These are phyloP conservation scores for Channa striata DNA, from an alignment of 2,797 vertebrate species.

Conservation along the genomic window DNA sequence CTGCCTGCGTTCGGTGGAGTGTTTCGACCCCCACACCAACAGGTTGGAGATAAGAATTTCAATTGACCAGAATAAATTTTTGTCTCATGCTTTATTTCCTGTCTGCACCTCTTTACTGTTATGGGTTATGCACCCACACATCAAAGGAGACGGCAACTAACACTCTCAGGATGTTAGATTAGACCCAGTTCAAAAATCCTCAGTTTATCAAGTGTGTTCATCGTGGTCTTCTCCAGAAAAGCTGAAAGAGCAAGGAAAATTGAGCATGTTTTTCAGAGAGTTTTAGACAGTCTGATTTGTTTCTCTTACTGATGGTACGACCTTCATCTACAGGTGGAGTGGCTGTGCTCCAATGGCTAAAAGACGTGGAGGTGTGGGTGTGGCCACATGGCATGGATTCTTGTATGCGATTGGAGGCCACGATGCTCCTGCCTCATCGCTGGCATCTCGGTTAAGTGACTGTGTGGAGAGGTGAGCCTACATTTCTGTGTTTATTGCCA, in stretches of 20 bases:
- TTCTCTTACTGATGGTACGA: background rate
- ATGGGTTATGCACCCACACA: slow-evolving; percentile 49
- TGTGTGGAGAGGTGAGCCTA: slow-evolving; percentile 94
- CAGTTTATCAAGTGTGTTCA: slow-evolving; percentile 28
- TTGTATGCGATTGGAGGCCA: slow-evolving; percentile 98
- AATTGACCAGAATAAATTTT: slow-evolving; percentile 47
- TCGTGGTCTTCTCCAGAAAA: slow-evolving; percentile 13
- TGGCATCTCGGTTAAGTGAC: slow-evolving; percentile 94
- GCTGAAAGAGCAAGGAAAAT: background rate
- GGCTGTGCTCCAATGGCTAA: slow-evolving; percentile 96
- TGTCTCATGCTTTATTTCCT: slow-evolving; percentile 47
- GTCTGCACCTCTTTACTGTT: slow-evolving; percentile 25
- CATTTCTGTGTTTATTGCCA: too few species aligned
- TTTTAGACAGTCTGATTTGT: background rate
- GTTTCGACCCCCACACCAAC: slow-evolving; percentile 98
- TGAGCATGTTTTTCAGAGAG: background rate
- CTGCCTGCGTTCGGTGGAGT: slow-evolving; percentile 97
- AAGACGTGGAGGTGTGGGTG: slow-evolving; percentile 95
- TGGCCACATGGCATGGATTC: slow-evolving; percentile 96
- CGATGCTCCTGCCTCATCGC: slow-evolving; percentile 93
- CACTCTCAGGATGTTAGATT: slow-evolving; percentile 36
- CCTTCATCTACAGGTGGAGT: slow-evolving; percentile 88
- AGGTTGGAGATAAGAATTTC: slow-evolving; percentile 81
- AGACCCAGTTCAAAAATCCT: slow-evolving; percentile 28
- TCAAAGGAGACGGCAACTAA: slow-evolving; percentile 53